A percentile compares a stretch with the other conserved stretches of the same genome.
Conservation (phyloP, 2,797 vertebrate genomes). For the Micrastur ruficollis region DNA sequence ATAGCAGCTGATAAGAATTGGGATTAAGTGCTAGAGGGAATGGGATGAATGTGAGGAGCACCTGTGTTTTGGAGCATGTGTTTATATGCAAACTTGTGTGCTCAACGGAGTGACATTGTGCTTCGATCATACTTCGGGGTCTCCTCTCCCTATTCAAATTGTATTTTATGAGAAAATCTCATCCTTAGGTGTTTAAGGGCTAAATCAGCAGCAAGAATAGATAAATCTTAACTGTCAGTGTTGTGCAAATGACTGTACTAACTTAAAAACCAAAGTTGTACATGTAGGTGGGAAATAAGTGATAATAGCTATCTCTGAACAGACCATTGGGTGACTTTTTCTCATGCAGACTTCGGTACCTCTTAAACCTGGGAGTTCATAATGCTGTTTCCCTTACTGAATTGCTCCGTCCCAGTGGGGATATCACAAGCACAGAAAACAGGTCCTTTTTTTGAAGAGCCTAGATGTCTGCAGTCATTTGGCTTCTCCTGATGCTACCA, state of each 20-base stretch:
- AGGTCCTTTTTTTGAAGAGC: neutral
- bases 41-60: neutral
- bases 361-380: neutral
- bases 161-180: neutral
- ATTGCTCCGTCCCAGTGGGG: neutral
- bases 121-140: neutral
- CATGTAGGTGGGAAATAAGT: neutral
- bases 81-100: rapidly evolving
- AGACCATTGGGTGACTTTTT: neutral
- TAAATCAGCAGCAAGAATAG: neutral
- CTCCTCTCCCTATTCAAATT: neutral
- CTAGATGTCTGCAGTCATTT: neutral
- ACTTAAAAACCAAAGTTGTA: neutral
- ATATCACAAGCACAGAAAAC: neutral
- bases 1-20: neutral
- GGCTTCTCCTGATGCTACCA: neutral
- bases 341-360: neutral
- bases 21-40: neutral
- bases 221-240: neutral
- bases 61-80: neutral
- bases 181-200: neutral
- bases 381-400: neutral
- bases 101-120: neutral
- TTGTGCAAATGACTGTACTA: neutral
- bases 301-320: neutral